Conservation (phyloP, 2,113 vertebrate genomes). For the Progne subis region DNA sequence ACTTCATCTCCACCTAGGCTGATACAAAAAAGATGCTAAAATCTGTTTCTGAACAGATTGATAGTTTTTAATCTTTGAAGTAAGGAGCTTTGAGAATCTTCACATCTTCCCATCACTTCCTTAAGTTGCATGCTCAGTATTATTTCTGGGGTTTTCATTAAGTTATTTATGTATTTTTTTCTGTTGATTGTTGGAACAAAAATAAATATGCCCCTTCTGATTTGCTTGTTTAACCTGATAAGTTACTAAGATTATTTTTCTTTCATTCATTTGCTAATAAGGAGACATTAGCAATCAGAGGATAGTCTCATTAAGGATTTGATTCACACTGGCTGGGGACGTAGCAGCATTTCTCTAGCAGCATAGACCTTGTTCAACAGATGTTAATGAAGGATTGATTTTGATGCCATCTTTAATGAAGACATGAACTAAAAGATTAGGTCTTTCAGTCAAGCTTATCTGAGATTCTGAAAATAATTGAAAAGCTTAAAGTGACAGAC, state of each 20-base stretch:
- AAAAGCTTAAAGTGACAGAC: conserved; percentile 12
- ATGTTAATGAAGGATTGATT: conserved; percentile 41
- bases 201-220: background rate
- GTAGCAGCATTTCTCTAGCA: background rate
- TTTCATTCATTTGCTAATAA: conserved; percentile 18
- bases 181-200: background rate
- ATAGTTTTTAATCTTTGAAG: background rate
- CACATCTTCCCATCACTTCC: background rate
- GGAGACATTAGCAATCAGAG: background rate
- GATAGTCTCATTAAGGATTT: background rate
- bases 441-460: conserved; percentile 14
- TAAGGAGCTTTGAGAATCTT: background rate
- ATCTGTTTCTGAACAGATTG: background rate
- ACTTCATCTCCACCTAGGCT: background rate
- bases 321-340: background rate
- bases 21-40: background rate
- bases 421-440: background rate
- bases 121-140: background rate
- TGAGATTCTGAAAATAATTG: conserved; percentile 35
- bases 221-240: conserved; percentile 29
- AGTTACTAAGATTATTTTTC: background rate
- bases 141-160: background rate
- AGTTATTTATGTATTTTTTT: background rate
- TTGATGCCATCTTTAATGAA: conserved; percentile 16
- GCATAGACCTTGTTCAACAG: background rate